phyloP scores from a whole-genome alignment of 2,888 invertebrate species.

The Cryptus viduatorius region DNA sequence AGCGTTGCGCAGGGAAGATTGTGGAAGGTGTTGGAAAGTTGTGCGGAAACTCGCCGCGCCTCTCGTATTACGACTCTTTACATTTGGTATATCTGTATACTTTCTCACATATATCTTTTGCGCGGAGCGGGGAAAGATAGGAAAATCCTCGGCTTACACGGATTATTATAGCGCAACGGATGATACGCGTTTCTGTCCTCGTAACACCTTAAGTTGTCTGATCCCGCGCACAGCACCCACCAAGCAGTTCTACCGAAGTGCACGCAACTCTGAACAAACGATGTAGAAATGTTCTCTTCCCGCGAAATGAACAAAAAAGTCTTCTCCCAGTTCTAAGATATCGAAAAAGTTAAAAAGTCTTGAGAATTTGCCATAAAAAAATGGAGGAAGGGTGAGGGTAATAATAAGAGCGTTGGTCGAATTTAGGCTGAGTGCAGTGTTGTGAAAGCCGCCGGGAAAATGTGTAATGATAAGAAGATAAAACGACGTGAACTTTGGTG shows the following conservation, averaged over 20 bases:
- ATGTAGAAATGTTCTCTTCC: slow-evolving; percentile 1
- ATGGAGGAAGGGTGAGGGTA: neutral
- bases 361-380: slow-evolving; percentile 2
- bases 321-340: slow-evolving; percentile 17
- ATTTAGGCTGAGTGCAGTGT: neutral
- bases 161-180: slow-evolving; percentile 58
- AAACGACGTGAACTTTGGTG: slow-evolving; percentile 24
- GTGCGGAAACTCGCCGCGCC: slow-evolving; percentile 1
- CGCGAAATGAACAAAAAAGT: neutral
- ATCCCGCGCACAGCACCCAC: neutral
- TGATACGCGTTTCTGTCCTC: slow-evolving; percentile 50
- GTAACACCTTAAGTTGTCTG: slow-evolving; percentile 39
- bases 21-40: slow-evolving; percentile 20
- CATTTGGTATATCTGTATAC: neutral
- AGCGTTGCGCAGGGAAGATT: slow-evolving; percentile 13
- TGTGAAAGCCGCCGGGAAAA: neutral
- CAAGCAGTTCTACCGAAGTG: neutral
- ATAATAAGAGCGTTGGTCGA: neutral
- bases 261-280: neutral
- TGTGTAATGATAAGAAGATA: slow-evolving; percentile 42
- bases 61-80: neutral
- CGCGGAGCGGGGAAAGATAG: neutral
- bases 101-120: slow-evolving; percentile 9
- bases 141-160: slow-evolving; percentile 63
- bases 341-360: slow-evolving; percentile 36